A percentile compares a stretch with the other conserved stretches of the same genome.
These are phyloP conservation scores for Dicrurus megarhynchus DNA, from an alignment of 2,113 vertebrate genomes.

Conservation along the genomic window DNA sequence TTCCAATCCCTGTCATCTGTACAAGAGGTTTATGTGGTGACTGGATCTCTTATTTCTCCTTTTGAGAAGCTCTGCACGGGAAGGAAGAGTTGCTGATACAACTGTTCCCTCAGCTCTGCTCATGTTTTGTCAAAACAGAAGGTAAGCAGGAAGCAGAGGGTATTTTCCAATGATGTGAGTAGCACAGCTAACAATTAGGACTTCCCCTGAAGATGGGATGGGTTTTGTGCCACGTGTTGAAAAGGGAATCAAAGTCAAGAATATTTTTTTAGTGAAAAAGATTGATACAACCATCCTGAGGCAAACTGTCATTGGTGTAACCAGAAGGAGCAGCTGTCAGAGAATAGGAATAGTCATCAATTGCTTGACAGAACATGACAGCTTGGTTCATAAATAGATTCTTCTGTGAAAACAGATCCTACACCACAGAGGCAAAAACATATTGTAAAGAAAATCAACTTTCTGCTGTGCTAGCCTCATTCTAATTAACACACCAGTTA, in stretches of 20 bases:
- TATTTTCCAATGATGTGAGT: not conserved
- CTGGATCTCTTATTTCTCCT: not conserved
- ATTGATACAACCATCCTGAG: not conserved
- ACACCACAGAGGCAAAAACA: constrained; percentile 19
- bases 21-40: not conserved
- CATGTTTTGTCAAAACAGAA: not conserved
- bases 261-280: not conserved
- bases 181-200: not conserved
- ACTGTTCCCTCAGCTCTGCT: not conserved
- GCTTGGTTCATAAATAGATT: constrained; percentile 48
- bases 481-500: constrained; percentile 31
- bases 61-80: not conserved
- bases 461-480: constrained; percentile 30
- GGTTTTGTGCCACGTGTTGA: not conserved
- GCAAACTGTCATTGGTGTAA: not conserved
- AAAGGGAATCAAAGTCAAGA: not conserved
- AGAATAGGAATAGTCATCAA: constrained; percentile 9
- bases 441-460: constrained; percentile 35
- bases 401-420: constrained; percentile 38
- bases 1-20: not conserved
- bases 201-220: not conserved
- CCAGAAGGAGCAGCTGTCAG: constrained; percentile 14
- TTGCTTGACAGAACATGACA: constrained; percentile 39
- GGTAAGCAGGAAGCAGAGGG: not conserved
- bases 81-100: not conserved